These are phyloP conservation scores for Apteryx owenii DNA, from an alignment of 2,113 vertebrate species.

Conservation along the genomic window DNA sequence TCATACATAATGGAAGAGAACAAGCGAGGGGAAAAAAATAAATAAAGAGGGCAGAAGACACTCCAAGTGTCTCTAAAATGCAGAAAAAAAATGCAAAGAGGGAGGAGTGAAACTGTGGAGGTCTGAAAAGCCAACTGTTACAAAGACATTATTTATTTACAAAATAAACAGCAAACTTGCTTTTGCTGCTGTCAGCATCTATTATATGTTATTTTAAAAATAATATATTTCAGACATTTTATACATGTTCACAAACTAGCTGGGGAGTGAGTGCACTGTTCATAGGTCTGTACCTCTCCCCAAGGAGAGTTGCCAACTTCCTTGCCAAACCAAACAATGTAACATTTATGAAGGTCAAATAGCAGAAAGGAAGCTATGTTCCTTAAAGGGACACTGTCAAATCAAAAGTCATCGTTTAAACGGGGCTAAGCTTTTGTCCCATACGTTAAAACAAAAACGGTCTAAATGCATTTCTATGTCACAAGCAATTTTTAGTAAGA, in stretches of 20 bases:
- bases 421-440: not conserved
- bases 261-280: constrained; percentile 18
- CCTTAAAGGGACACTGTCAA: not conserved
- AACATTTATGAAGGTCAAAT: constrained; percentile 42
- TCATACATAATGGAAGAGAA: not conserved
- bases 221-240: constrained; percentile 36
- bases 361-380: constrained; percentile 21
- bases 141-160: constrained; percentile 43
- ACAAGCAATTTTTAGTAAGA: not conserved
- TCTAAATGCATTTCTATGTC: not conserved
- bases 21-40: fast-evolving
- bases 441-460: not conserved
- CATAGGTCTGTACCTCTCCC: constrained; percentile 24
- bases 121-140: constrained; percentile 12
- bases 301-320: constrained; percentile 32
- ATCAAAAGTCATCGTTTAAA: not conserved
- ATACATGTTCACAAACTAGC: constrained; percentile 29
- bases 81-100: not conserved
- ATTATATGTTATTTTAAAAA: constrained; percentile 39
- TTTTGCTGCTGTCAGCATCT: constrained; percentile 25
- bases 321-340: constrained; percentile 62
- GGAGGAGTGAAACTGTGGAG: not conserved
- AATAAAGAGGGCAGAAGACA: not conserved
- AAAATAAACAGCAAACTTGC: constrained; percentile 34
- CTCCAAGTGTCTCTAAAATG: not conserved